Evolutionary conservation across 2,888 invertebrate genomes (phyloP).

Genomic region (Oegoconia quadripuncta): DNA sequence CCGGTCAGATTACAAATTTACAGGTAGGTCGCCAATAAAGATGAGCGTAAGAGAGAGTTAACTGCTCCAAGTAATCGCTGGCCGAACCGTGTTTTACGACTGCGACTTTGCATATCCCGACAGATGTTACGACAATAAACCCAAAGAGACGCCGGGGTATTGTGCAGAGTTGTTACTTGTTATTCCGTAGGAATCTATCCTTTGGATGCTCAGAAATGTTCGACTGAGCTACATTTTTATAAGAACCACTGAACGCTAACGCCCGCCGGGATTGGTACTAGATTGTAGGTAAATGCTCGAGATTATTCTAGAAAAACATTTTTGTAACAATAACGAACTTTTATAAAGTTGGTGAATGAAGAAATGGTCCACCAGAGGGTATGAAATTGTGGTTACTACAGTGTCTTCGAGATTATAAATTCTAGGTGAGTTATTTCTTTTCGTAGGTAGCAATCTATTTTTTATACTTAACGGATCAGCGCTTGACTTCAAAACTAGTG

Average conservation of each 20-base stretch:
- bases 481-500: too few relatives aligned
- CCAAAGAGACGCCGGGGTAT: conserved; percentile 51
- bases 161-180: conserved; percentile 43
- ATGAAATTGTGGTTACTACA: too few relatives aligned
- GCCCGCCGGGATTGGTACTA: conserved; percentile 3
- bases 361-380: too few relatives aligned
- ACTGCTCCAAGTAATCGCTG: conserved; percentile 59
- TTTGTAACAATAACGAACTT: conserved; percentile 2
- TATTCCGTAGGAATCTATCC: conserved; percentile 50
- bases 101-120: conserved; percentile 68
- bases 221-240: conserved; percentile 45
- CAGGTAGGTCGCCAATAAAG: conserved; percentile 69
- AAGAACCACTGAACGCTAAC: conserved; percentile 32
- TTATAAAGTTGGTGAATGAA: background rate
- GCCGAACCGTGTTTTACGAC: conserved; percentile 60
- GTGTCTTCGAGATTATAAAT: too few relatives aligned
- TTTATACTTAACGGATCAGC: too few relatives aligned
- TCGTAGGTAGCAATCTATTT: too few relatives aligned
- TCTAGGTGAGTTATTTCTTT: too few relatives aligned
- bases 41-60: conserved; percentile 70
- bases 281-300: conserved; percentile 2
- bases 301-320: conserved; percentile 3
- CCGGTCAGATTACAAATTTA: conserved; percentile 61
- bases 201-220: conserved; percentile 46
- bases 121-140: conserved; percentile 71